Conservation (phyloP, 2,888 invertebrate genomes). For the Ennomos erosarius region DNA sequence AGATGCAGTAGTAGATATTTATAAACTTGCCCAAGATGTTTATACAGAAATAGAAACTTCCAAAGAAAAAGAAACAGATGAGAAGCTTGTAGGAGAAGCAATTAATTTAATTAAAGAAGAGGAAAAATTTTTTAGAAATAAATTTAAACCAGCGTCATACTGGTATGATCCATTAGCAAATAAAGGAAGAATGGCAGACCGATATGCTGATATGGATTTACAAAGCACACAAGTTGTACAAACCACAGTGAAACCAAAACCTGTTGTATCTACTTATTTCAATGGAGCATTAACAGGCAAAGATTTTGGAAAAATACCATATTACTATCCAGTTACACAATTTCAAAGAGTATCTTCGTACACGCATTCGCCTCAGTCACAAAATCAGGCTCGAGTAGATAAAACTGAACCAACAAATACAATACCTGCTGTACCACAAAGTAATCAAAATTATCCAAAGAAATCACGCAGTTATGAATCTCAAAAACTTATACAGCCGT, state of each 20-base stretch:
- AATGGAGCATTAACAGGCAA: conserved; percentile 44
- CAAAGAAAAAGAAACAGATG: conserved; percentile 48
- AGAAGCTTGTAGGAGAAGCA: conserved; percentile 44
- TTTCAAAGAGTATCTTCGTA: conserved; percentile 65
- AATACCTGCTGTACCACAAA: conserved; percentile 11
- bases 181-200: conserved; percentile 31
- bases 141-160: conserved; percentile 46
- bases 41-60: conserved; percentile 60
- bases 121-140: conserved; percentile 22
- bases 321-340: conserved; percentile 61
- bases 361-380: conserved; percentile 36
- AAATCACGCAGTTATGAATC: conserved; percentile 23
- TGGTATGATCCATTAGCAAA: conserved; percentile 60
- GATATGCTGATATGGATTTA: conserved; percentile 42
- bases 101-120: conserved; percentile 28
- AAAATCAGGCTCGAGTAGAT: conserved; percentile 1
- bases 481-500: conserved; percentile 45
- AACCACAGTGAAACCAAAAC: conserved; percentile 30
- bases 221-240: conserved; percentile 28
- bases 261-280: conserved; percentile 44
- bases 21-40: conserved; percentile 75
- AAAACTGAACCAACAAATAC: conserved; percentile 3
- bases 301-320: conserved; percentile 59
- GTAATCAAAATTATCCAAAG: conserved; percentile 8
- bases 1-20: conserved; percentile 74